Evolutionary conservation across 2,113 vertebrate species (phyloP).

Genomic region (Centropus unirufus): DNA sequence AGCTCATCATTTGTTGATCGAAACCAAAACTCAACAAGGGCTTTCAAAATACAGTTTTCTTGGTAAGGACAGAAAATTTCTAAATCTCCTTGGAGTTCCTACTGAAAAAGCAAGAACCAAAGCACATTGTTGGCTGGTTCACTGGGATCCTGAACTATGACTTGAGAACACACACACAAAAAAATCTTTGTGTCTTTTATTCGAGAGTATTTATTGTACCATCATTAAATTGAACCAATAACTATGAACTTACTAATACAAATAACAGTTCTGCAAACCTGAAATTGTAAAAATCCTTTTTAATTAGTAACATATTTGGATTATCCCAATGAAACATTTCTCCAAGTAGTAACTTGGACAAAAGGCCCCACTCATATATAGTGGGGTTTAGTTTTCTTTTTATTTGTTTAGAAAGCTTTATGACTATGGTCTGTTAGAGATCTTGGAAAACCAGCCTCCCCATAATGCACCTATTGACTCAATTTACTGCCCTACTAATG

Average conservation of each 20-base stretch:
- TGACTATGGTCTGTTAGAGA: not conserved
- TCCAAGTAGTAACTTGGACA: not conserved
- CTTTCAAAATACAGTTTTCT: not conserved
- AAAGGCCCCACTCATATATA: not conserved
- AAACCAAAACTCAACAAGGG: not conserved
- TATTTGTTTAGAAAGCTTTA: constrained; percentile 27
- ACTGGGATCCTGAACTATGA: not conserved
- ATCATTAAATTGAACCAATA: not conserved
- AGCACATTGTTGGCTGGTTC: not conserved
- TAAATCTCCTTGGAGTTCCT: not conserved
- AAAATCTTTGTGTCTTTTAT: not conserved
- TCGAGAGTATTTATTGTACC: not conserved
- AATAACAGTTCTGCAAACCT: not conserved
- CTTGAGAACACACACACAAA: not conserved
- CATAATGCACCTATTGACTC: constrained; percentile 1
- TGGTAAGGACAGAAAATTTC: not conserved
- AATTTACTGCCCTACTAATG: constrained; percentile 8
- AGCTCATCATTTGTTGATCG: not conserved
- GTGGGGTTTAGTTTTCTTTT: not conserved
- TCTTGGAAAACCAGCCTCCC: not conserved
- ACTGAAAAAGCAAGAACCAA: not conserved
- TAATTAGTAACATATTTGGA: not conserved
- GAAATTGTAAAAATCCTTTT: not conserved
- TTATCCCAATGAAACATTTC: not conserved
- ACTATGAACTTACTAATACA: not conserved